Evolutionary conservation across 2,888 invertebrate species (phyloP).

Genomic region (Muschampia plurimacula): DNA sequence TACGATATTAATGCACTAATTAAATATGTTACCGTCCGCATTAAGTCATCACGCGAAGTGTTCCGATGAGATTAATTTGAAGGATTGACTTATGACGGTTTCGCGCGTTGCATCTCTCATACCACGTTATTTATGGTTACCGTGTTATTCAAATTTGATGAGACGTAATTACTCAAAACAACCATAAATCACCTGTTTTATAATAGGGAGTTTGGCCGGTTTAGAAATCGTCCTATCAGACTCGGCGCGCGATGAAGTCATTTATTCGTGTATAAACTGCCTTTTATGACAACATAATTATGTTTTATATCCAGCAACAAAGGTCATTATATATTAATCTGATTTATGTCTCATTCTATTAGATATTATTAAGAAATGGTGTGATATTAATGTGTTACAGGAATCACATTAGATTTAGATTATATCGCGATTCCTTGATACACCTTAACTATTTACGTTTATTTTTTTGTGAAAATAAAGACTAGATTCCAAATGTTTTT

Average conservation of each 20-base stretch:
- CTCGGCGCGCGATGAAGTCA: constrained; percentile 70
- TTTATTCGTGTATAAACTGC: constrained; percentile 68
- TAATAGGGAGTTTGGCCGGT: constrained; percentile 72
- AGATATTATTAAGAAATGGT: constrained; percentile 7
- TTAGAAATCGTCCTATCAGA: constrained; percentile 65
- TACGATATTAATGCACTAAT: constrained; percentile 82
- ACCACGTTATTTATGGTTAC: constrained; percentile 74
- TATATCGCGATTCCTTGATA: background rate
- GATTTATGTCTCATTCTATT: constrained; percentile 31
- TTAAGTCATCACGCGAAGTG: constrained; percentile 78
- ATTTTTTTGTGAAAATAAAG: too few relatives aligned
- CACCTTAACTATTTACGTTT: too few relatives aligned
- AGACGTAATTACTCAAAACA: constrained; percentile 84
- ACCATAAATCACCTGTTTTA: constrained; percentile 79
- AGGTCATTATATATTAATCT: constrained; percentile 24
- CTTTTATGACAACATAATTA: constrained; percentile 71
- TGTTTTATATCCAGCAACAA: constrained; percentile 54
- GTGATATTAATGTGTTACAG: constrained; percentile 7
- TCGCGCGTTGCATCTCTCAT: constrained; percentile 67
- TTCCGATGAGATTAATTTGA: constrained; percentile 76
- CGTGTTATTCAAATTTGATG: constrained; percentile 84
- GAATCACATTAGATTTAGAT: constrained; percentile 11
- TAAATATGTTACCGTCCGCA: constrained; percentile 78
- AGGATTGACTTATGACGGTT: constrained; percentile 79
- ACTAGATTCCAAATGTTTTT: background rate